phyloP scores from a whole-genome alignment of 1,140 invertebrate genomes.

The Eupristina koningsbergeri region DNA sequence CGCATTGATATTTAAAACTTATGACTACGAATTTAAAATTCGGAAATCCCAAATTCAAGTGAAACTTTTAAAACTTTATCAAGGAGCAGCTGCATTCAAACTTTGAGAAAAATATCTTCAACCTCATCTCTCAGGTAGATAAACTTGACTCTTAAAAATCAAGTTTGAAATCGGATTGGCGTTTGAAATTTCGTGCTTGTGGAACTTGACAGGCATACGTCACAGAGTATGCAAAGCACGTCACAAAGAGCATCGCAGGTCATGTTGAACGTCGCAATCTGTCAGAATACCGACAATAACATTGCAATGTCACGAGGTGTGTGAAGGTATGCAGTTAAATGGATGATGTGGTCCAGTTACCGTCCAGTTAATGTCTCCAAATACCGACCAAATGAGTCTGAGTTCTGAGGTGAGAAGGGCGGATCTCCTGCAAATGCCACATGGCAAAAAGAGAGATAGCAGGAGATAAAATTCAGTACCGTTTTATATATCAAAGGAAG shows the following conservation, averaged over 20 bases:
- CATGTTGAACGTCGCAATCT: constrained; percentile 7
- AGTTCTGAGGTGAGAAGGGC: no score
- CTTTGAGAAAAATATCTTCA: not conserved
- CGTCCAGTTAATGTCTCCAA: not conserved
- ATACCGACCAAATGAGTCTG: not conserved
- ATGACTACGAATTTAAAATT: no score
- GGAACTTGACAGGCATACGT: not conserved
- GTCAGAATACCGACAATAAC: constrained; percentile 62
- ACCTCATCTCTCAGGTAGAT: not conserved
- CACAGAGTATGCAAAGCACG: no score
- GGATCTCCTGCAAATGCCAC: no score
- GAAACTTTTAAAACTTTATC: not conserved
- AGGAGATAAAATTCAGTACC: not conserved
- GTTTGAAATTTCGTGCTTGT: not conserved
- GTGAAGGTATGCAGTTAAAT: not conserved
- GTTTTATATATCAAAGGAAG: constrained; percentile 16
- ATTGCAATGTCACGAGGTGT: constrained; percentile 53
- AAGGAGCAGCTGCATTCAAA: not conserved
- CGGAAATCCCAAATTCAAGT: not conserved
- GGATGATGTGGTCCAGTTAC: not conserved
- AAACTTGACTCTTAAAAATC: not conserved
- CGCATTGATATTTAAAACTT: no score
- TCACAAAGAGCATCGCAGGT: no score
- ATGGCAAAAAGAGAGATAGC: not conserved
- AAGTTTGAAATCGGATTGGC: not conserved